Evolutionary conservation across 2,113 vertebrate genomes (phyloP).

Genomic region (Cisticola juncidis): DNA sequence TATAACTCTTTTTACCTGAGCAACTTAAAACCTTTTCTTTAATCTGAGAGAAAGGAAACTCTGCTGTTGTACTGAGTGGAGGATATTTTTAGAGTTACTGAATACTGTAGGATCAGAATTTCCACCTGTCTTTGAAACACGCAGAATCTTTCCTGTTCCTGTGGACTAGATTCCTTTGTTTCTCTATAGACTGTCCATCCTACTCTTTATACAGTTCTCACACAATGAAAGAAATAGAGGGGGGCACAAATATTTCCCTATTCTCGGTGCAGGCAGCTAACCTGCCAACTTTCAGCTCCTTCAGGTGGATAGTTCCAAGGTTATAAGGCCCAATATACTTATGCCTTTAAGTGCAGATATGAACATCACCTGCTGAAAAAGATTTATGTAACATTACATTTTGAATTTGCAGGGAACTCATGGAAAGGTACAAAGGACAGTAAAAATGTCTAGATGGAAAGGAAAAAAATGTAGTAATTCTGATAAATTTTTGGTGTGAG

Average conservation of each 20-base stretch:
- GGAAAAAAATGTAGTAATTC: not conserved
- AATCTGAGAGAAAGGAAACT: slow-evolving; percentile 54
- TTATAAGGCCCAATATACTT: not conserved
- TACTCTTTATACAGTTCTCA: not conserved
- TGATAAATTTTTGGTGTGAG: not conserved
- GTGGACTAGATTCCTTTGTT: not conserved
- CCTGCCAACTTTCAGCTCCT: not conserved
- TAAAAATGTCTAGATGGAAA: not conserved
- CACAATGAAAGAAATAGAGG: not conserved
- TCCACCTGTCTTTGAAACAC: slow-evolving; percentile 24
- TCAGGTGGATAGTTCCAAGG: not conserved
- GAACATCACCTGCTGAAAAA: not conserved
- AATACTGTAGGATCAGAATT: slow-evolving; percentile 30
- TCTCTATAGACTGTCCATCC: not conserved
- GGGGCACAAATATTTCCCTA: not conserved
- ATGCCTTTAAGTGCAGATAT: not conserved
- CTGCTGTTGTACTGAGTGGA: not conserved
- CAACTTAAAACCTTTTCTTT: slow-evolving; percentile 63
- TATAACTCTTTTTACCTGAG: slow-evolving; percentile 49
- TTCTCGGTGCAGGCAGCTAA: not conserved
- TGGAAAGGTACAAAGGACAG: not conserved
- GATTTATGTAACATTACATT: not conserved
- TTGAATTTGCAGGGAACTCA: not conserved
- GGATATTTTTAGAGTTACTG: slow-evolving; percentile 23
- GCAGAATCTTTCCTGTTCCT: not conserved